A percentile compares a stretch with the other conserved stretches of the same genome.
Evolutionary conservation across 2,113 vertebrate genomes (phyloP).

Genomic region (Osmerus mordax): DNA sequence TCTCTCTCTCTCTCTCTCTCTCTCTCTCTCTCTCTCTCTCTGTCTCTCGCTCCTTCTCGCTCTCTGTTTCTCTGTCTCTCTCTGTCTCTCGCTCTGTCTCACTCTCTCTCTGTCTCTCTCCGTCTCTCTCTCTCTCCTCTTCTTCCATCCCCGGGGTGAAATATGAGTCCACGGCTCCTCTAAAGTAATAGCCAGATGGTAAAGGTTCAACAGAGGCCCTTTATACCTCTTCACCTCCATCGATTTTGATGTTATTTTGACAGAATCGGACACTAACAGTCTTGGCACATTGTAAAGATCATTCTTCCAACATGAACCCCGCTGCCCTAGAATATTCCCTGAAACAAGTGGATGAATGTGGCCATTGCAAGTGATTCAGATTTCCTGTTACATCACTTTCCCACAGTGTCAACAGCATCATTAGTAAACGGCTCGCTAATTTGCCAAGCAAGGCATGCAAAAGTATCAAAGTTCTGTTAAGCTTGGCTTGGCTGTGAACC

Average conservation of each 20-base stretch:
- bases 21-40: background rate
- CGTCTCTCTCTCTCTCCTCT: too few species aligned
- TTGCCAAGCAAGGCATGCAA: too few species aligned
- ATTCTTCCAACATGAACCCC: too few species aligned
- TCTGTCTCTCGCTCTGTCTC: too few species aligned
- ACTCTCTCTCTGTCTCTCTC: background rate
- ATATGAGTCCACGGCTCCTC: constrained; percentile 32
- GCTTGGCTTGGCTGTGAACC: too few species aligned
- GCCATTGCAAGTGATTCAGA: too few species aligned
- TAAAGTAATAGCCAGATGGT: constrained; percentile 22
- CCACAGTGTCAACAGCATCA: too few species aligned
- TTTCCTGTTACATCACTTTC: too few species aligned
- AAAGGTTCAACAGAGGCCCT: background rate
- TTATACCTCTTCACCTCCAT: background rate
- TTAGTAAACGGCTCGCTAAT: too few species aligned
- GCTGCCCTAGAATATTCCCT: background rate
- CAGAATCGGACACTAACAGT: background rate
- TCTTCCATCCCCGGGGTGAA: constrained; percentile 42
- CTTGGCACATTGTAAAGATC: too few species aligned
- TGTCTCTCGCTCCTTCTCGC: background rate
- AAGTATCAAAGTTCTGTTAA: too few species aligned
- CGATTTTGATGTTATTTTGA: background rate
- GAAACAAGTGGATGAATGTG: too few species aligned
- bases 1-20: constrained; percentile 22
- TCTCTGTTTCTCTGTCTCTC: background rate